phyloP scores from a whole-genome alignment of 2,797 vertebrate genomes.

The Rhincodon typus region DNA sequence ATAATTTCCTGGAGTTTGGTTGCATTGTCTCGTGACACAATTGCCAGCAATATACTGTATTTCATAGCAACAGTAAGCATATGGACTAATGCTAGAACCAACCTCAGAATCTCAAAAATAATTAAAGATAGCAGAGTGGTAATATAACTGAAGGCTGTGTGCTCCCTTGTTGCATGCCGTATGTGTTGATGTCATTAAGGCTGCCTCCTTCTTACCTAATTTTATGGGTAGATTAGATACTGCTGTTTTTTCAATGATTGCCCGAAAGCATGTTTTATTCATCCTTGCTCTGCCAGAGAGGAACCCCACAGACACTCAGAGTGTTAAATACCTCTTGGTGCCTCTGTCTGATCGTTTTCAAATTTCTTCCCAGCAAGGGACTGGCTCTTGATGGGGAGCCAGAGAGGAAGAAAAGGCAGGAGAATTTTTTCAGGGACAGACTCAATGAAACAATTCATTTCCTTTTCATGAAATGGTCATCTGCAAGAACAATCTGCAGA shows the following conservation, averaged over 20 bases:
- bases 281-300: conserved; percentile 7
- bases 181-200: neutral
- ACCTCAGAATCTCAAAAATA: conserved; percentile 6
- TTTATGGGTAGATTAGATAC: neutral
- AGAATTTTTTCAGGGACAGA: conserved; percentile 4
- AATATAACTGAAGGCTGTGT: neutral
- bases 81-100: neutral
- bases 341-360: conserved; percentile 2
- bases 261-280: neutral
- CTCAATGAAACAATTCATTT: conserved; percentile 34
- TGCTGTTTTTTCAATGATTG: neutral
- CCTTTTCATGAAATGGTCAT: conserved; percentile 33
- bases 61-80: neutral
- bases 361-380: conserved; percentile 27
- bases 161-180: neutral
- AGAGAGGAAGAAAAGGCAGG: neutral
- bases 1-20: neutral
- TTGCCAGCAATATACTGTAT: neutral
- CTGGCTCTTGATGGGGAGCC: neutral
- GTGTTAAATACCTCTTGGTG: neutral
- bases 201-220: neutral
- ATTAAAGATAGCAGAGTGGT: neutral
- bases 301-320: neutral
- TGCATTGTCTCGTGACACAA: neutral
- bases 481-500: conserved; percentile 26